A percentile compares a stretch with the other conserved stretches of the same genome.
Conservation (phyloP, 2,113 vertebrate species). For the Tychaedon coryphoeus region DNA sequence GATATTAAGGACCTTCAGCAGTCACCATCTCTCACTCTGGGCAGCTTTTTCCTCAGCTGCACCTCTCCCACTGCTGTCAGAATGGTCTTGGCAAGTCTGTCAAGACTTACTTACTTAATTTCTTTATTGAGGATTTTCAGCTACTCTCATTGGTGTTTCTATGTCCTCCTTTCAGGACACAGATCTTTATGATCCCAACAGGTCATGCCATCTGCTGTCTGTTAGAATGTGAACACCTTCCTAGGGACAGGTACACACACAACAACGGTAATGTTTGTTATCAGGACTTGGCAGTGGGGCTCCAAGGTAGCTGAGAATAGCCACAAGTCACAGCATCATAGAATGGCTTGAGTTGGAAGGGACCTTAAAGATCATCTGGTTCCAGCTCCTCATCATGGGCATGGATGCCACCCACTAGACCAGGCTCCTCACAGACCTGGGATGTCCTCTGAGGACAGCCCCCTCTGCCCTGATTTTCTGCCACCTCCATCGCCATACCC, state of each 20-base stretch:
- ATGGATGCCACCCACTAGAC: background rate
- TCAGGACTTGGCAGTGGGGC: background rate
- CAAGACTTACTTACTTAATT: background rate
- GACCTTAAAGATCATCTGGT: background rate
- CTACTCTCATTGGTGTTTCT: background rate
- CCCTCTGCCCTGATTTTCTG: background rate
- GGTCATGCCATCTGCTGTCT: background rate
- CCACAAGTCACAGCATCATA: background rate
- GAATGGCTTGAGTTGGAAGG: background rate
- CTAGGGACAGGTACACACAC: background rate
- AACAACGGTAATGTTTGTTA: background rate
- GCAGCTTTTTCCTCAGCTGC: background rate
- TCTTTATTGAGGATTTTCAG: background rate
- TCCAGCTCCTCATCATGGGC: background rate
- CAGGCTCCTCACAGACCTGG: background rate
- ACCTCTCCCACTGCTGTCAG: background rate
- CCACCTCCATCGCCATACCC: fast-evolving
- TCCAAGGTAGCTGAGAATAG: background rate
- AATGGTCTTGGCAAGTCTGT: background rate
- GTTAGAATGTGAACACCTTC: background rate
- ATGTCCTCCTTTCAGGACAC: background rate
- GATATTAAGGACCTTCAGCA: background rate
- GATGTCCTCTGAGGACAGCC: background rate
- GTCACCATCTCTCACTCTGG: background rate
- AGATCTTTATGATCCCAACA: background rate